Conservation (phyloP, 2,797 vertebrate species). For the Phalanger gymnotis region DNA sequence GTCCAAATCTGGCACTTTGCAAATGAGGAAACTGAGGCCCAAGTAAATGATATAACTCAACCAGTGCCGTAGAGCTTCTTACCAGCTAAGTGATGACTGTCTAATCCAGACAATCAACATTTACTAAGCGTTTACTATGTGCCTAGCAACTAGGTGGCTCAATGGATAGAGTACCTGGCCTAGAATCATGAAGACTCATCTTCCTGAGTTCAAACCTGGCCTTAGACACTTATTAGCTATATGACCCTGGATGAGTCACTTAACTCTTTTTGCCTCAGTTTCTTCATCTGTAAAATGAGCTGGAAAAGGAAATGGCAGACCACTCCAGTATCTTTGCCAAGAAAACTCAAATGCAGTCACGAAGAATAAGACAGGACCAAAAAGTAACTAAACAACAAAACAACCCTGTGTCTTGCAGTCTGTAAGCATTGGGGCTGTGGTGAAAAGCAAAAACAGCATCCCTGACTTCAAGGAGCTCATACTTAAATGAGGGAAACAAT, state of each 20-base stretch:
- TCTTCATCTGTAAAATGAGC: neutral
- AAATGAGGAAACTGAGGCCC: neutral
- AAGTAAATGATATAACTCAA: neutral
- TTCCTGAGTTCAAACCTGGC: neutral
- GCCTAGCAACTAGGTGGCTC: neutral
- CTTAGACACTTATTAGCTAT: too few species aligned
- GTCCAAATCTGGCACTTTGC: neutral
- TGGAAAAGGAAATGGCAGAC: neutral
- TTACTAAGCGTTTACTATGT: neutral
- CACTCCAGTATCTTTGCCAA: neutral
- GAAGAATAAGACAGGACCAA: neutral
- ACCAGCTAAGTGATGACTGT: neutral
- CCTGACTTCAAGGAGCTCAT: neutral
- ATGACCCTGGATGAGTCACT: neutral
- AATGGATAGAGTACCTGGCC: neutral
- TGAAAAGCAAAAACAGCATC: neutral
- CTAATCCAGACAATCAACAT: neutral
- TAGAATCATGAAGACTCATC: neutral
- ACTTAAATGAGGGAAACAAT: neutral
- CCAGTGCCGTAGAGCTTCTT: neutral
- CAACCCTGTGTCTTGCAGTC: neutral
- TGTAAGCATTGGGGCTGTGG: neutral
- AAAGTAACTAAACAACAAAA: neutral
- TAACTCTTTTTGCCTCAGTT: neutral
- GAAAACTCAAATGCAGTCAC: neutral